Conservation (phyloP, 2,888 invertebrate species). For the Bombyx huttoni region DNA sequence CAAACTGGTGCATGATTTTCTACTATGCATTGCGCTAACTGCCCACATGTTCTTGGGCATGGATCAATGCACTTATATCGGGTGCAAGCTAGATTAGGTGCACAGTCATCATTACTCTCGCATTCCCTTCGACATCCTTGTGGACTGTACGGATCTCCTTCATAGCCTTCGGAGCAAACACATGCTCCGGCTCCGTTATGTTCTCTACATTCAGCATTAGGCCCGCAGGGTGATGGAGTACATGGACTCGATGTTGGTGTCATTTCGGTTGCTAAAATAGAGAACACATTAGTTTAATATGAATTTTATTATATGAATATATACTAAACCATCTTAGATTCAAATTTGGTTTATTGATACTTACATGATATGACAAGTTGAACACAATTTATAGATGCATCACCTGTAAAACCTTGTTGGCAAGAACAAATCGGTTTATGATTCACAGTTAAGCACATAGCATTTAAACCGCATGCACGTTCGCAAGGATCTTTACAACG, state of each 20-base stretch:
- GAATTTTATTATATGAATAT: background rate
- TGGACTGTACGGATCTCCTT: constrained; percentile 86
- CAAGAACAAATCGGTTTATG: constrained; percentile 87
- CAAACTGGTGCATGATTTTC: constrained; percentile 85
- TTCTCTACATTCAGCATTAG: constrained; percentile 87
- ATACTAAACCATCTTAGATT: background rate
- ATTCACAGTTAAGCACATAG: constrained; percentile 87
- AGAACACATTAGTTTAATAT: constrained; percentile 11
- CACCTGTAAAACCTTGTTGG: constrained; percentile 85
- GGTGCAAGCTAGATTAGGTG: constrained; percentile 80
- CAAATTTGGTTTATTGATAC: constrained; percentile 12
- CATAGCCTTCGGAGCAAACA: constrained; percentile 81
- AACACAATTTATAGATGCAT: constrained; percentile 78
- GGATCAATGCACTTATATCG: constrained; percentile 89
- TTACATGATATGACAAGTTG: constrained; percentile 65
- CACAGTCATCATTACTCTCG: constrained; percentile 83
- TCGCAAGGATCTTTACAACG: constrained; percentile 88
- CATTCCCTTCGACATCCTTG: constrained; percentile 83
- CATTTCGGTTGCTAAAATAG: constrained; percentile 71
- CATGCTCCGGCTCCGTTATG: constrained; percentile 89
- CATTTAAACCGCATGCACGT: constrained; percentile 83
- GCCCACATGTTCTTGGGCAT: constrained; percentile 87
- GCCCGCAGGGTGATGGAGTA: constrained; percentile 87
- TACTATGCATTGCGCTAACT: constrained; percentile 83
- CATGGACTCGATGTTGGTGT: constrained; percentile 82